Percentiles rank a stretch among this genome's conserved stretches.
phyloP scores from a whole-genome alignment of 2,888 invertebrate species.

The Elaeidobius kamerunicus region DNA sequence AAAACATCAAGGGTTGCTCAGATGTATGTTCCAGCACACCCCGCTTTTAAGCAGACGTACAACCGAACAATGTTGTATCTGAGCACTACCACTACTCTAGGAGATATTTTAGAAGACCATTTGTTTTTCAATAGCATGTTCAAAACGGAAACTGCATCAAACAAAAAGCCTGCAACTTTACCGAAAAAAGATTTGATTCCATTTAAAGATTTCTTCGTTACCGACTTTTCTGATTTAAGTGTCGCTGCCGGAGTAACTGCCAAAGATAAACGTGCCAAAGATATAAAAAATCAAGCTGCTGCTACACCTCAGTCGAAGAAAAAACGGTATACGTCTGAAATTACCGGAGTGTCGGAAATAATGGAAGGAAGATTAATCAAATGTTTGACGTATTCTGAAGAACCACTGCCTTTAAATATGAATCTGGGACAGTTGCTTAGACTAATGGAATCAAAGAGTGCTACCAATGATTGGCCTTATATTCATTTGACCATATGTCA shows the following conservation, averaged over 20 bases:
- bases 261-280: constrained; percentile 85
- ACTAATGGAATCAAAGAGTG: constrained; percentile 44
- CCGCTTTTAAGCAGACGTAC: constrained; percentile 69
- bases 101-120: constrained; percentile 67
- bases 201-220: constrained; percentile 48
- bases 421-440: constrained; percentile 47
- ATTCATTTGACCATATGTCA: constrained; percentile 48
- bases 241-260: constrained; percentile 84
- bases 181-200: constrained; percentile 36
- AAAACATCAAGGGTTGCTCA: constrained; percentile 45
- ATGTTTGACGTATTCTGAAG: constrained; percentile 45
- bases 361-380: constrained; percentile 46
- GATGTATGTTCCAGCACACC: constrained; percentile 55
- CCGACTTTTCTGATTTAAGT: constrained; percentile 56
- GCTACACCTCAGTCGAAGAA: constrained; percentile 47
- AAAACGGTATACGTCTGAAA: constrained; percentile 40
- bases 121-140: constrained; percentile 47
- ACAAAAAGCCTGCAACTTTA: constrained; percentile 31
- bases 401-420: constrained; percentile 45
- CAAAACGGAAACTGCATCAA: constrained; percentile 34
- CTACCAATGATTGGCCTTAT: constrained; percentile 47
- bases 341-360: constrained; percentile 35
- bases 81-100: constrained; percentile 72
- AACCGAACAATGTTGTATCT: constrained; percentile 70
- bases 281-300: constrained; percentile 63